Base-by-base conservation (phyloP, 2,797 vertebrate genomes). In the Calcarius lapponicus region DNA sequence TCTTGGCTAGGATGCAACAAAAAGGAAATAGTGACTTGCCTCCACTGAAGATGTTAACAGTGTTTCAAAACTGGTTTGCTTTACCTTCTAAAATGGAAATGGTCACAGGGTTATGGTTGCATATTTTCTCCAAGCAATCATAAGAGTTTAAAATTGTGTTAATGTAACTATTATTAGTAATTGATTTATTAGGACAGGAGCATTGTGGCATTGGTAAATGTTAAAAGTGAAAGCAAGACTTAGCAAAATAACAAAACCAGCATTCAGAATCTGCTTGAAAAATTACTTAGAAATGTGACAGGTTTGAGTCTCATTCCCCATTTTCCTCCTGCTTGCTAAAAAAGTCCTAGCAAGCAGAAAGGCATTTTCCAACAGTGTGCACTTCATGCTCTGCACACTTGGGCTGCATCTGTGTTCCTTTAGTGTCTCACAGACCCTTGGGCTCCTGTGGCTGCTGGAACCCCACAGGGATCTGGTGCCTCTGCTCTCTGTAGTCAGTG, bases 401-500 rank as follows among this genome's bases (percentile, higher is more conserved):
- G 36, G 31, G 29, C 53, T 75, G 24, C 18, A 7, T 75, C 84
- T 45, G 12, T 82, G 45, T 51, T 64, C 67, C 2, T 5, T 26
- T 7, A 17, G 12, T 21, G 8, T 54, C 43, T 66, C 29, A 0
- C 1, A 4, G 43, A 26, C 34, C 31, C 36, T 72, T 0, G 0
- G 62, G 17, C 14, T 54, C 31, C 34, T 64, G 51, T 73, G 85
- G 25, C 47, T 76, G 61, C 73, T 4, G 13, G 36, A 64, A 7
- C 60, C n/a, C 2, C 32, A 24, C 36, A n/a, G 57, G 60, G 11
- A 28, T 61, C 65, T 65, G 47, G 11, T 57, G 51, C 34, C 15
- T 18, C 5, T 70, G 69, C 54, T 84, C 43, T 58, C 32, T 66
- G 70, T 61, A 66, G 36, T 36, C 70, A 66, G 51, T 50, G 51